Percentiles rank a stretch among this genome's conserved stretches.
Evolutionary conservation across 2,888 invertebrate genomes (phyloP).

Genomic region (Tolmerus cingulatus): DNA sequence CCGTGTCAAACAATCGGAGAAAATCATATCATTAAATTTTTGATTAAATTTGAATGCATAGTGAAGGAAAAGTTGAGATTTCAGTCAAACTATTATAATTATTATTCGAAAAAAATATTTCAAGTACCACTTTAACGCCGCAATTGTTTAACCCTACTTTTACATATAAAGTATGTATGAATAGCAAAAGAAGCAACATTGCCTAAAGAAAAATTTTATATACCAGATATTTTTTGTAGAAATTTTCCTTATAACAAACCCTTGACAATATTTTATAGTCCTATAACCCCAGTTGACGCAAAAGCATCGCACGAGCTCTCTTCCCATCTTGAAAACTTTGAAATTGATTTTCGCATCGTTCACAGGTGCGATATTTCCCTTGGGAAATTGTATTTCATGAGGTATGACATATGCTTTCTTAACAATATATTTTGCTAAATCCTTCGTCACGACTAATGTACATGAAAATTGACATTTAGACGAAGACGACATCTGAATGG

Average conservation of each 20-base stretch:
- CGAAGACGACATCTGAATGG: not conserved
- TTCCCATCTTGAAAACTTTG: conserved; percentile 14
- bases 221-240: not conserved
- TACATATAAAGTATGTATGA: not conserved
- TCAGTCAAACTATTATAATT: not conserved
- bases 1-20: not conserved
- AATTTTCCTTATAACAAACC: not conserved
- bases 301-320: conserved; percentile 17
- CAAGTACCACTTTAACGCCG: not conserved
- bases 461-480: conserved; percentile 17
- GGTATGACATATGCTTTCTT: conserved; percentile 11
- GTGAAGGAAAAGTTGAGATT: not conserved
- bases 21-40: not conserved
- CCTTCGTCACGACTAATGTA: conserved; percentile 23
- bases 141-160: no score
- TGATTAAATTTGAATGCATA: not conserved
- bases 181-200: not conserved
- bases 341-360: conserved; percentile 25
- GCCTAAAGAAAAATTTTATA: not conserved
- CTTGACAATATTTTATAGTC: conserved; percentile 2
- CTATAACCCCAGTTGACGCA: not conserved
- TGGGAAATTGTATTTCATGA: conserved; percentile 31
- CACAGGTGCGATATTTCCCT: conserved; percentile 34
- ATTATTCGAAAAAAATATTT: not conserved
- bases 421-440: conserved; percentile 14